Evolutionary conservation across 2,113 vertebrate genomes (phyloP).

Genomic region (Pitta sordida): DNA sequence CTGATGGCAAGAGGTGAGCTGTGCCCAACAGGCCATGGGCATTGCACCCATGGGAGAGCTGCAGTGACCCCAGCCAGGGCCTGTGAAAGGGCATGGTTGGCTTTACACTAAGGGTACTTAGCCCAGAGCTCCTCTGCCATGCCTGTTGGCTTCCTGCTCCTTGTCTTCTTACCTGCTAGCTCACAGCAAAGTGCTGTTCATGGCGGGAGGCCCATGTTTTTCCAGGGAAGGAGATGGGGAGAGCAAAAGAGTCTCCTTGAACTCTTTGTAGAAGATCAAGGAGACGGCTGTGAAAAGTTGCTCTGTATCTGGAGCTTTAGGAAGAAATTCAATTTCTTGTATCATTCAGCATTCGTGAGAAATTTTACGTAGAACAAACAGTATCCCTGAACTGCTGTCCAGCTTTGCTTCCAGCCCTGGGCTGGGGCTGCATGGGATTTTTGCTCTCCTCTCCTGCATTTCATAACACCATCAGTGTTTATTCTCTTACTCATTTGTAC

Average conservation of each 20-base stretch:
- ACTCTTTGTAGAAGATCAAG: not conserved
- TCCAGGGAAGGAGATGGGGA: not conserved
- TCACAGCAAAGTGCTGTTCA: not conserved
- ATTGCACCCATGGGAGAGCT: not conserved
- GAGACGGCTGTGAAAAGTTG: not conserved
- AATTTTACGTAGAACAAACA: not conserved
- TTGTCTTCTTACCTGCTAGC: not conserved
- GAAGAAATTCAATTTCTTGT: not conserved
- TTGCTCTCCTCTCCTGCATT: not conserved
- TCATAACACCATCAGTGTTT: constrained; percentile 40
- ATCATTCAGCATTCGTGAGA: not conserved
- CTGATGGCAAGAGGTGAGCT: not conserved
- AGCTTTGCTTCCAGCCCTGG: not conserved
- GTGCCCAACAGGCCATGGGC: rapidly evolving
- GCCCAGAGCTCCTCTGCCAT: rapidly evolving
- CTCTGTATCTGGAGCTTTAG: not conserved
- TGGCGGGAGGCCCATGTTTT: not conserved
- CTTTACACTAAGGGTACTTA: not conserved
- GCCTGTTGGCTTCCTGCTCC: not conserved
- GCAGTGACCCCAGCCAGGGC: not conserved
- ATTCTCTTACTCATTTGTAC: constrained; percentile 50
- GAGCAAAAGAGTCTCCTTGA: not conserved
- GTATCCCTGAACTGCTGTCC: not conserved
- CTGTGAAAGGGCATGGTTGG: rapidly evolving
- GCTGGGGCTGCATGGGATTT: not conserved